Evolutionary conservation across 2,113 vertebrate genomes (phyloP), one percentile per base, ranked within the genome.

Genomic region (Ondatra zibethicus): DNA sequence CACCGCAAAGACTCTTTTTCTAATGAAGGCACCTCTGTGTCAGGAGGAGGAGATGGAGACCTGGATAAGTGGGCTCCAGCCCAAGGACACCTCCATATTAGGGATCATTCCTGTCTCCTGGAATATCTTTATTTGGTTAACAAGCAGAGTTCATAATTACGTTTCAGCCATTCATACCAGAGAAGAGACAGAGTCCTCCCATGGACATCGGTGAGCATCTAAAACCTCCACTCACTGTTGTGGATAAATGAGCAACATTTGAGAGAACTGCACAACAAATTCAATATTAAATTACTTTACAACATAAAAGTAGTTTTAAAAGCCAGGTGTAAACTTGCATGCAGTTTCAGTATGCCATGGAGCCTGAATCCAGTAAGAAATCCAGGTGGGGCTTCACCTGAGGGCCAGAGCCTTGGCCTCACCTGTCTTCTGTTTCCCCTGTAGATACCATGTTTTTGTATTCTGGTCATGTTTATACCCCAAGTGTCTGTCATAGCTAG

Each of bases 1-100:
- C 97, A 97, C 86, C 95, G 91, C 96, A 97, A 97, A 97, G 94
- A 91, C 93, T 96, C 96, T 98, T 97, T 68, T 50, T 7, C 97
- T 97, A 96, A 97, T 95, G 97, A 98, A 97, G 96, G 96, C 91
- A 96, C 93, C 96, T 97, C 87, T 89, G 76, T 94, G 96, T 96
- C 89, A 72, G 93, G 92, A 91, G 72, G 78, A 96, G 95, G 94
- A 97, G 97, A 98, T 97, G 91, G 66, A 75, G 61, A n/a, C 42
- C 61, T 70, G 94, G 97, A 97, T 97, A 97, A 96, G 93, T 88
- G 91, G 97, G 96, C 96, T 16, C 11, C 0, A 0, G 96, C 96
- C 96, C 96, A 97, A 97, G 97, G 94, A 97, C 93, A 94, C 91
- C 89, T 95, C 97, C 94, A 80, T 97, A 92, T 96, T 94, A 95